Evolutionary conservation across 2,113 vertebrate genomes (phyloP).

Genomic region (Thermophis baileyi): DNA sequence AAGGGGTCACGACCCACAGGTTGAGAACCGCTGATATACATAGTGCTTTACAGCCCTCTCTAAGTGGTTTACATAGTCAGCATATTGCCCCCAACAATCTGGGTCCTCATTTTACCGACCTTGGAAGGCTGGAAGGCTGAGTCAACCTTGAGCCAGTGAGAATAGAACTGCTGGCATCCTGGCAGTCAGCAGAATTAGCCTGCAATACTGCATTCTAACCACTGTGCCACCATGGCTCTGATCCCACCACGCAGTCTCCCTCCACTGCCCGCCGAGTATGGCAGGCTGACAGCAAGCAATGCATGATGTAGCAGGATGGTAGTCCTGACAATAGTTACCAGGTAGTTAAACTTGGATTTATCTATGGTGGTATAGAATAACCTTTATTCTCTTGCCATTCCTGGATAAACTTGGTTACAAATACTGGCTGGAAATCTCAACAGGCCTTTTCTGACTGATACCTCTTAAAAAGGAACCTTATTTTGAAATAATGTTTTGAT

Average conservation of each 20-base stretch:
- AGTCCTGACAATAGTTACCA: neutral
- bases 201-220: neutral
- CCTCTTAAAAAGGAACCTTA: neutral
- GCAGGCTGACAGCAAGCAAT: neutral
- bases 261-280: neutral
- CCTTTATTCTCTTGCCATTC: neutral
- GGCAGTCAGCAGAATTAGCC: neutral
- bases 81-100: no score
- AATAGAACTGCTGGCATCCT: neutral
- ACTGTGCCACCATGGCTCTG: neutral
- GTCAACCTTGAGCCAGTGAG: neutral
- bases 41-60: no score
- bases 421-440: neutral
- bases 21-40: no score
- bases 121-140: no score
- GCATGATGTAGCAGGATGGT: neutral
- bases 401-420: neutral
- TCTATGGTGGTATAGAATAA: neutral
- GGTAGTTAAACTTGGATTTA: neutral
- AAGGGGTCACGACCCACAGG: no score
- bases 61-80: no score
- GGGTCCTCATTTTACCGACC: no score
- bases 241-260: neutral
- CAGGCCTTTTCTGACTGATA: neutral
- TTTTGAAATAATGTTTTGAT: neutral